Percentiles rank a stretch among this genome's conserved stretches.
Evolutionary conservation across 2,113 vertebrate species (phyloP).

Genomic region (Sapayoa aenigma): DNA sequence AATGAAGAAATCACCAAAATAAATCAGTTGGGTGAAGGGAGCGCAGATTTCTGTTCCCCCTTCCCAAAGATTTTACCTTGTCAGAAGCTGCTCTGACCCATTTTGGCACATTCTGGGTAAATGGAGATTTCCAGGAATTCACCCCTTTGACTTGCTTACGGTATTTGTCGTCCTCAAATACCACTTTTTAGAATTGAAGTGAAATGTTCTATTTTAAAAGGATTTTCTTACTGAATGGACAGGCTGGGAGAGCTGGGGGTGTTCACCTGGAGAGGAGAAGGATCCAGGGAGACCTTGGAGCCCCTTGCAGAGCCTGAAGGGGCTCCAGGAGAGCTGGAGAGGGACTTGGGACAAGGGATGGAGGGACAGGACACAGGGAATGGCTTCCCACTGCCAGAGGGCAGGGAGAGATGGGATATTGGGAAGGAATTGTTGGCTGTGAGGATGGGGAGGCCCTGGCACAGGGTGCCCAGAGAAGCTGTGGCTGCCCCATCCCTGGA

Average conservation of each 20-base stretch:
- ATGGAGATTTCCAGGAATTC: not conserved
- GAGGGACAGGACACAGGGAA: not conserved
- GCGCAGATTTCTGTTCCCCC: not conserved
- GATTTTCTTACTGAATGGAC: not conserved
- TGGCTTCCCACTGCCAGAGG: not conserved
- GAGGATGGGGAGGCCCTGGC: not conserved
- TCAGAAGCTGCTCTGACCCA: not conserved
- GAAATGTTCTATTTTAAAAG: not conserved
- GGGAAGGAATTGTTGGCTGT: not conserved
- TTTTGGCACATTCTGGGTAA: not conserved
- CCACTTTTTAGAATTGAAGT: not conserved
- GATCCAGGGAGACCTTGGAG: not conserved
- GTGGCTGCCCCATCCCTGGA: not conserved
- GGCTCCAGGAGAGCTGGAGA: not conserved
- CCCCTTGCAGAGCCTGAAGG: rapidly evolving
- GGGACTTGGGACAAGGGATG: not conserved
- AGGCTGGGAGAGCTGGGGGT: not conserved
- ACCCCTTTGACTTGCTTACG: rapidly evolving
- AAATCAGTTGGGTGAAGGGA: not conserved
- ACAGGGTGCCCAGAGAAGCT: not conserved
- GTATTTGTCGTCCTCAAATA: not conserved
- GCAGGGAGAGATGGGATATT: not conserved
- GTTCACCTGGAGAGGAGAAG: not conserved
- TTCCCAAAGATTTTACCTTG: not conserved
- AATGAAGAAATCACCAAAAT: not conserved